Base-by-base conservation (phyloP, 2,797 vertebrate genomes). In the Aselliscus stoliczkanus region DNA sequence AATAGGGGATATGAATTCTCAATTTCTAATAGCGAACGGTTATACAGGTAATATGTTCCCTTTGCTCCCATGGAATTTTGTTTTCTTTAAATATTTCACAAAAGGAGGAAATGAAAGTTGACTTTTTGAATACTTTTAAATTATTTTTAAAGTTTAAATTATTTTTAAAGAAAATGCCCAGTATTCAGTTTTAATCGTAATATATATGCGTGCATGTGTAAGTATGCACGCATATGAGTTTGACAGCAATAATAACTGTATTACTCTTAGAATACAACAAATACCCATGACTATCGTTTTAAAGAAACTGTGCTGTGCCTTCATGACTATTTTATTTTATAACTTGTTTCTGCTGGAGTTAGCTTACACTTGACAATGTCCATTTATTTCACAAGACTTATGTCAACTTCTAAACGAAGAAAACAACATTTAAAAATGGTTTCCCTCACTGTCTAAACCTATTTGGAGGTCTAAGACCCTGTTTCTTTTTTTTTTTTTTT, bases 11-110 rank as follows among this genome's bases (percentile, higher is more conserved):
- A 93, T 64, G 54, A 77, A 84, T 95, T 97, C 90, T 92, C 86
- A 93, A 97, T 94, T 94, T 98, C 96, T 97, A 98, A 97, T 93
- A 98, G 93, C 90, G 98, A 96, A 97, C 96, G 95, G 95, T 96
- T 95, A 97, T 95, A 20, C 83, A 98, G 98, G 97, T 96, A 97
- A 97, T 93, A 96, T 94, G 96, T 95, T 80, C 95, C 83, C 89
- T 97, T 97, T 96, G 97, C 93, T 96, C 96, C 95, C 92, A 96
- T 4, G 34, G 86, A 97, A 85, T 94, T 95, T 69, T 87, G 94
- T 98, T 98, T 96, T 90, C 97, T 97, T 98, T 95, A 97, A 97
- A 98, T 94, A 95, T 60, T 97, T 84, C 94, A 81, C 90, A 97
- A 98, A 98, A 93, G 96, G 97, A 98, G 94, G 70, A 89, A 97